These are phyloP conservation scores for Galagoides demidoff DNA, from an alignment of 2,797 vertebrate genomes.

Conservation along the genomic window DNA sequence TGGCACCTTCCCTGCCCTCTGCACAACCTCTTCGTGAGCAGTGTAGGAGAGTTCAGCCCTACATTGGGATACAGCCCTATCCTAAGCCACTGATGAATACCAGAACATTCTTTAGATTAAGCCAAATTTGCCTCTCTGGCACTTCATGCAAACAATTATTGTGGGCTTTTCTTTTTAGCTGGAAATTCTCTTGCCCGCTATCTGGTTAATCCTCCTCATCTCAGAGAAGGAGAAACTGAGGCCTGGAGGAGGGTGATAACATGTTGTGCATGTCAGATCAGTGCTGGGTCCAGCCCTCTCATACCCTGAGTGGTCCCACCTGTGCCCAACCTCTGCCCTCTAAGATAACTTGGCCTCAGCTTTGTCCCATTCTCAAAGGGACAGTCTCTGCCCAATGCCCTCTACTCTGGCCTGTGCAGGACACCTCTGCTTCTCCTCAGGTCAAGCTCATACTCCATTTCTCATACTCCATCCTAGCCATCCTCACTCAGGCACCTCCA, in stretches of 20 bases:
- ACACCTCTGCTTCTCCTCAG: too few relatives aligned
- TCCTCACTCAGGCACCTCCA: not conserved
- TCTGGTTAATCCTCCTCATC: not conserved
- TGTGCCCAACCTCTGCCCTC: not conserved
- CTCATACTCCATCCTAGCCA: too few relatives aligned
- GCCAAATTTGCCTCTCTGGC: not conserved
- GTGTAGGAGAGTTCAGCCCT: accelerated
- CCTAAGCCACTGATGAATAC: accelerated
- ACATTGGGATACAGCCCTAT: not conserved
- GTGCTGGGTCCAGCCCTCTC: accelerated
- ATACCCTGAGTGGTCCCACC: not conserved
- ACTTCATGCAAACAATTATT: accelerated
- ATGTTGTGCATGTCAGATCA: not conserved
- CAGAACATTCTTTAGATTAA: not conserved
- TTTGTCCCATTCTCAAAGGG: accelerated
- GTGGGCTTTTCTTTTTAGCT: not conserved
- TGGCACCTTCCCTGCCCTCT: not conserved
- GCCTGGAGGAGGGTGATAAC: not conserved
- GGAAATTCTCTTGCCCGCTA: not conserved
- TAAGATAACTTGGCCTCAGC: not conserved
- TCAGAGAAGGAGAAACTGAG: not conserved
- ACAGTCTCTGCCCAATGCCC: too few relatives aligned
- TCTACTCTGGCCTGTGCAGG: not conserved
- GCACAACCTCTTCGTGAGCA: not conserved
- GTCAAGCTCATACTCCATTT: not conserved